phyloP scores from a whole-genome alignment of 2,888 invertebrate genomes.

The Euclidia mi region DNA sequence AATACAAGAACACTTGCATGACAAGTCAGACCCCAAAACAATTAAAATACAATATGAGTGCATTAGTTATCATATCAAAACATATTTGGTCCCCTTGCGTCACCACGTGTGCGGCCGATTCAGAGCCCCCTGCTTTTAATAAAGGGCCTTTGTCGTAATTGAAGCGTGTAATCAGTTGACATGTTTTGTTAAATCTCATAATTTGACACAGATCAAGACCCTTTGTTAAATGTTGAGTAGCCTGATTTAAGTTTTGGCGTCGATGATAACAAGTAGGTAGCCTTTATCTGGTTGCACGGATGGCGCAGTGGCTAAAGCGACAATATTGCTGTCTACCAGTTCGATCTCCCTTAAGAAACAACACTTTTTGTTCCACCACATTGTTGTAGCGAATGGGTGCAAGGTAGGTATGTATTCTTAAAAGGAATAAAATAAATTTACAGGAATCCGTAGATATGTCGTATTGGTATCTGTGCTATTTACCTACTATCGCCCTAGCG shows the following conservation, averaged over 20 bases:
- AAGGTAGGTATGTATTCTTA: no score
- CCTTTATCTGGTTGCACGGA: no score
- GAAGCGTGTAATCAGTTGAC: constrained; percentile 86
- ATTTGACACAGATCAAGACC: constrained; percentile 79
- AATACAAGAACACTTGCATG: constrained; percentile 43
- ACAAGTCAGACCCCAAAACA: constrained; percentile 60
- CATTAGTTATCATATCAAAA: constrained; percentile 84
- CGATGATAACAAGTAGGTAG: no score
- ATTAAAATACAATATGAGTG: constrained; percentile 71
- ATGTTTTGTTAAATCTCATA: constrained; percentile 87
- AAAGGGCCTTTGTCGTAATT: constrained; percentile 74
- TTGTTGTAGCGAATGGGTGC: no score
- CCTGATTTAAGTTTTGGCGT: constrained; percentile 5
- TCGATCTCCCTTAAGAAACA: no score
- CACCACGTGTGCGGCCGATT: constrained; percentile 76
- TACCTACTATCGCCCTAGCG: no score
- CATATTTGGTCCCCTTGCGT: constrained; percentile 74
- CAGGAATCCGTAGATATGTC: no score
- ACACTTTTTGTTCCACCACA: no score
- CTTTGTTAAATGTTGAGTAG: constrained; percentile 41
- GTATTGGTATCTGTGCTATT: no score
- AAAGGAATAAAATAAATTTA: no score
- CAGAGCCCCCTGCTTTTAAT: constrained; percentile 63
- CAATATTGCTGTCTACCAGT: no score
- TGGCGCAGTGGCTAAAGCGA: no score